Conservation (phyloP, 2,888 invertebrate species). For the Microdon myrmicae region DNA sequence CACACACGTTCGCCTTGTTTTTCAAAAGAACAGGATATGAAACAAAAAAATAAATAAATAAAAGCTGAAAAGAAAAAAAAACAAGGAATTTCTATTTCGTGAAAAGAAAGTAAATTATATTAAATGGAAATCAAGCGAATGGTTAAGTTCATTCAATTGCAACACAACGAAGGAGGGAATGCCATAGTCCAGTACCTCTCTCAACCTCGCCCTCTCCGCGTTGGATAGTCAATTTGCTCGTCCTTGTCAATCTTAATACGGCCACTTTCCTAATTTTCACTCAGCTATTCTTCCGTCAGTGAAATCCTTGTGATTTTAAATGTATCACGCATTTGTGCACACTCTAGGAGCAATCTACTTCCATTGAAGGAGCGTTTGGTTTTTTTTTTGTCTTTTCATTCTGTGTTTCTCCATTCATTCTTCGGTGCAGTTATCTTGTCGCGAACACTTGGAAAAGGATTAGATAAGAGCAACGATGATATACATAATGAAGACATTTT, state of each 20-base stretch:
- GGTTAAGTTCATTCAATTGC: constrained; percentile 30
- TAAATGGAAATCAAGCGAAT: constrained; percentile 41
- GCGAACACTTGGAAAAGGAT: too few species aligned
- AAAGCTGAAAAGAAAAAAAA: too few species aligned
- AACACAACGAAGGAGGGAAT: constrained; percentile 1
- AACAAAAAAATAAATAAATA: neutral
- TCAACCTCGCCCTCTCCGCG: too few species aligned
- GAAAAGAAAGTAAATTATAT: constrained; percentile 46
- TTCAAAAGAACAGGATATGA: constrained; percentile 1
- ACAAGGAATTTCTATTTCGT: constrained; percentile 17
- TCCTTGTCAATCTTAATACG: too few species aligned
- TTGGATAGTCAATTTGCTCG: too few species aligned
- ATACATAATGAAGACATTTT: too few species aligned
- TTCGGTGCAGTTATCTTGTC: too few species aligned
- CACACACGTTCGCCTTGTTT: constrained; percentile 4
- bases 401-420: too few species aligned
- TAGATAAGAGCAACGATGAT: too few species aligned
- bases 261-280: neutral
- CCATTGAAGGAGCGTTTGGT: too few species aligned
- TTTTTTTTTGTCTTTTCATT: too few species aligned
- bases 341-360: constrained; percentile 21
- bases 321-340: constrained; percentile 31
- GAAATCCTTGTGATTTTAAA: constrained; percentile 21
- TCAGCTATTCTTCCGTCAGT: neutral
- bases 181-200: neutral